phyloP scores from a whole-genome alignment of 1,140 invertebrate species.

The Neodiprion pinetum region DNA sequence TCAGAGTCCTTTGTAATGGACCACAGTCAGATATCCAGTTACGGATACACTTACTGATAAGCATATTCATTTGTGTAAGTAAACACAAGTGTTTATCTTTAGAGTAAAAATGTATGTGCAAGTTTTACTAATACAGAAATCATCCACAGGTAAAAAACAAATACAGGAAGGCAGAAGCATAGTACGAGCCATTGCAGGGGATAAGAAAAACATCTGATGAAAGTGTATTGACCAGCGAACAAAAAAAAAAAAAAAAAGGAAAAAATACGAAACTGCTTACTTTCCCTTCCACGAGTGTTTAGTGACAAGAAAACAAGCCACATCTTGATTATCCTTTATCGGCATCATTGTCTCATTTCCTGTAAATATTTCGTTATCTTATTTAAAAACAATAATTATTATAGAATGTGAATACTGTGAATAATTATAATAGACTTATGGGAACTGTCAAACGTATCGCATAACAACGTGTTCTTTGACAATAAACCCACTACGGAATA shows the following conservation, averaged over 20 bases:
- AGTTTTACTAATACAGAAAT: no score
- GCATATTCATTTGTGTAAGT: conserved; percentile 12
- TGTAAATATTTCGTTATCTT: conserved; percentile 34
- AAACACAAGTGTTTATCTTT: conserved; percentile 5
- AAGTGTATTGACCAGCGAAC: conserved; percentile 12
- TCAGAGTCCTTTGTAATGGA: no score
- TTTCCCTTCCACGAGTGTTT: conserved; percentile 98
- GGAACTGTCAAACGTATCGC: no score
- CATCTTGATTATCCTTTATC: conserved; percentile 87
- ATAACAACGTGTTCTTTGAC: no score
- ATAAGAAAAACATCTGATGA: background rate
- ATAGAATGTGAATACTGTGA: no score
- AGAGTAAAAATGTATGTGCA: background rate
- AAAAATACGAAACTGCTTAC: conserved; percentile 64
- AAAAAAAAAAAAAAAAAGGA: background rate
- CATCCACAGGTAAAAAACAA: no score
- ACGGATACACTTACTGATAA: conserved; percentile 12
- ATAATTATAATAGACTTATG: no score
- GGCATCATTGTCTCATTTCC: conserved; percentile 78
- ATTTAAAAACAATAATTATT: no score
- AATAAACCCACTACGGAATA: no score
- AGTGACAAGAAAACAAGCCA: conserved; percentile 93
- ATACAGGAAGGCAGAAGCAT: no score
- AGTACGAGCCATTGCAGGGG: no score
- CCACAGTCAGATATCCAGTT: conserved; percentile 6